Base-by-base conservation (phyloP, 2,797 vertebrate genomes). In the Spheniscus humboldti region DNA sequence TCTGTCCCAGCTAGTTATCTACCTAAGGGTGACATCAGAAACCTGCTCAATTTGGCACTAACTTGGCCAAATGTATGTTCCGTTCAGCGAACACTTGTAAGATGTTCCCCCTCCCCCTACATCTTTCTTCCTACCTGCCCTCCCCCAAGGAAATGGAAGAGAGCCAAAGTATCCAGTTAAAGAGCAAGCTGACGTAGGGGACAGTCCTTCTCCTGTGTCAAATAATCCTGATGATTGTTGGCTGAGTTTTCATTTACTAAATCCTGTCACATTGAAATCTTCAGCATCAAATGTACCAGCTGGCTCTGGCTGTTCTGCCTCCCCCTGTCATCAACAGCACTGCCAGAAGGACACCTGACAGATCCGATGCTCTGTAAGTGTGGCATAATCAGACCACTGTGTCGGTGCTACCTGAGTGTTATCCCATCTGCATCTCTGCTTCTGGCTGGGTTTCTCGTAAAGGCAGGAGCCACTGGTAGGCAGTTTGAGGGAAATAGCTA, bases 181-280 rank as follows among this genome's bases (percentile, higher is more conserved):
- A 92, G n/a, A 55, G 19, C 41, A 84, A 69, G 39, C 4, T 73
- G 67, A 76, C 3, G 2, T 2, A 88, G 28, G 39, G 18, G 30
- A 81, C 39, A 41, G 48, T 35, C 50, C 33, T 77, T 47, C 73
- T 59, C 39, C 55, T 20, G 7, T 52, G 76, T 84, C 82, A 94
- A 90, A 60, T 78, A 66, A 72, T 88, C 39, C 12, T 48, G 60
- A 53, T 45, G 69, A 85, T 3, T 88, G 68, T 23, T 80, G 62
- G 45, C 56, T 60, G 74, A 76, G 52, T 76, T 86, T 90, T 87
- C 77, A 59, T 73, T 88, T 82, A 67, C 20, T 90, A 87, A 93
- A 84, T 79, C 71, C 83, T 33, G 39, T 82, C 81, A 86, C 30
- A 35, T 0, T 48, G 79, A 78, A 83, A 68, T 30, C 33, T 78